Base-by-base conservation (phyloP, 2,797 vertebrate genomes). In the Acipenser transmontanus region DNA sequence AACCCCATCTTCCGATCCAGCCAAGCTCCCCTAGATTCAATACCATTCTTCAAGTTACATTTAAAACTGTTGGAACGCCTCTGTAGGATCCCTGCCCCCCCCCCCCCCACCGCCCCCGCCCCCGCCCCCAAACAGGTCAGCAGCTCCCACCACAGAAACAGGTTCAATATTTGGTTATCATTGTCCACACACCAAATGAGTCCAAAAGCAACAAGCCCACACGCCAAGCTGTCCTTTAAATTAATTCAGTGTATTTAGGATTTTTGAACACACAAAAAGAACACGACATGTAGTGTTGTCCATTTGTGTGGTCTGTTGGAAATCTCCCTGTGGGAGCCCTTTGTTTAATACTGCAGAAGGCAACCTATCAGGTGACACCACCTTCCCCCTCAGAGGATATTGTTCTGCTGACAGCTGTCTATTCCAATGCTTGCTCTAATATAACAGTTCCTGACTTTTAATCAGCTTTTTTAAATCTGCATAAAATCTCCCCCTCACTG, bases 341-440 rank as follows among this genome's bases (percentile, higher is more conserved):
- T 71, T 80, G 71, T 76, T 71, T 78, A 68, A 11, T 62, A 69
- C 62, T 47, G 59, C 59, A 13, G 47, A 66, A 68, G 66, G 65
- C 68, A 60, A 66, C 63, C 64, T 68, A 78, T 81, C 77, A 84
- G 76, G 74, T 84, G 74, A 77, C 65, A 64, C 17, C 47, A 73
- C 73, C 20, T 9, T 69, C 74, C 73, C 66, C n/a, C 65, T 48
- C 8, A 12, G 49, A 1, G 34, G 59, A 62, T 57, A 57, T 57
- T 57, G 54, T 57, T 57, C 54, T 57, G 54, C 54, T 7, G 54
- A n/a, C 54, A 57, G n/a, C 54, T 57, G 54, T 57, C 54, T 57
- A 57, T n/a, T n/a, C 54, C 54, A 57, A 13, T 11, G 54, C 54
- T 57, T 11, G 54, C 54, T 57, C 54, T 57, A 57, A 57, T 13